Percentiles rank a stretch among this genome's conserved stretches.
These are phyloP conservation scores for Megaceryle maxima DNA, from an alignment of 2,113 vertebrate genomes.

Conservation along the genomic window DNA sequence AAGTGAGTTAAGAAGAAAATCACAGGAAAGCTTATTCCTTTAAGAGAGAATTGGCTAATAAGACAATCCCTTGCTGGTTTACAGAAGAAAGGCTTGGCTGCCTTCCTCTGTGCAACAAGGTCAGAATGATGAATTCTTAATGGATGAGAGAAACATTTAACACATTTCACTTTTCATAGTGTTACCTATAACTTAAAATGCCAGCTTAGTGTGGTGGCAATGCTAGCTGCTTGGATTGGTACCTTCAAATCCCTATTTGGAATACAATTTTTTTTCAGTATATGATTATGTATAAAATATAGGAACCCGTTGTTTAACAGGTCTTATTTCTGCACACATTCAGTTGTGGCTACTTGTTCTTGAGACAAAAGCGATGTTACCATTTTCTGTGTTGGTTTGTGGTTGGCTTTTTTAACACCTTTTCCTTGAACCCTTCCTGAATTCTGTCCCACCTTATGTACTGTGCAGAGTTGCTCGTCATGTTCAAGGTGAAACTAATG, in stretches of 20 bases:
- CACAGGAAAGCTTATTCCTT: neutral
- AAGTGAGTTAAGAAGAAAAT: neutral
- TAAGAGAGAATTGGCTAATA: neutral
- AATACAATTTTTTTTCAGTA: neutral
- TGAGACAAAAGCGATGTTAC: neutral
- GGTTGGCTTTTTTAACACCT: fast-evolving
- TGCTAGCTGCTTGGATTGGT: neutral
- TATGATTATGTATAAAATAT: neutral
- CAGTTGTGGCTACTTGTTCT: neutral
- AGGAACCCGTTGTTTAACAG: neutral
- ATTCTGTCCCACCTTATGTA: neutral
- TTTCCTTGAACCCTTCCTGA: neutral
- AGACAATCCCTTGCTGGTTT: neutral
- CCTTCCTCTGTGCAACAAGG: neutral
- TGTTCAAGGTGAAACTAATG: fast-evolving
- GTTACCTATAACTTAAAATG: neutral
- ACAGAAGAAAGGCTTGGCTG: neutral
- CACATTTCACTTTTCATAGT: neutral
- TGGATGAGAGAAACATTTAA: neutral
- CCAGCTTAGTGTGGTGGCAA: neutral
- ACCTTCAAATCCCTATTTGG: neutral
- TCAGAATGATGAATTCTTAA: neutral
- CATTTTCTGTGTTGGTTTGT: neutral
- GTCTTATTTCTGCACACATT: neutral
- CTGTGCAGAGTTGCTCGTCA: neutral